Conservation (phyloP, 2,888 invertebrate genomes). For the Amblyjoppa proteus region DNA sequence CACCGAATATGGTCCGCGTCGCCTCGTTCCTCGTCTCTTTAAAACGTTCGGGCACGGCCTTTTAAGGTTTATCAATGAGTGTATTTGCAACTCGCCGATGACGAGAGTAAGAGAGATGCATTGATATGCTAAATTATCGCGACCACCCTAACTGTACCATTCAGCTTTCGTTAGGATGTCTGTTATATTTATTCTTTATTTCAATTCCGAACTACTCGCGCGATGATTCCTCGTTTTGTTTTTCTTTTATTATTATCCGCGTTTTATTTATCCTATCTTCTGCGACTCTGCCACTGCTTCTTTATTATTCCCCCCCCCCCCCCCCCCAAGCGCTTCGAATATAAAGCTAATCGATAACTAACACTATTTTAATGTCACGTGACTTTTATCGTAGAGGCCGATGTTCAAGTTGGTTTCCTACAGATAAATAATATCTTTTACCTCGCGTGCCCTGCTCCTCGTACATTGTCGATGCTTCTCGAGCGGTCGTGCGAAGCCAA, state of each 20-base stretch:
- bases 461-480: conserved; percentile 32
- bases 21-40: conserved; percentile 53
- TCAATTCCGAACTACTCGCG: neutral
- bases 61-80: conserved; percentile 64
- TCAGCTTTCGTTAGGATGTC: conserved; percentile 8
- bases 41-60: conserved; percentile 61
- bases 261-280: neutral
- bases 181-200: conserved; percentile 1
- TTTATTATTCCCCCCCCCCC: neutral
- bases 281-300: neutral
- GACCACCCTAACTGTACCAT: conserved; percentile 28
- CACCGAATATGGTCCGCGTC: conserved; percentile 61
- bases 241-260: too few relatives aligned
- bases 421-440: conserved; percentile 9
- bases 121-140: conserved; percentile 56
- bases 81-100: conserved; percentile 12
- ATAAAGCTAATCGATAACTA: neutral
- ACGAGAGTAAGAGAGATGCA: conserved; percentile 29
- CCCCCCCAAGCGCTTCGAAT: neutral
- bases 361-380: neutral
- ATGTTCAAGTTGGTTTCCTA: conserved; percentile 13
- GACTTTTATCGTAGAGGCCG: neutral
- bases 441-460: neutral
- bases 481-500: conserved; percentile 69
- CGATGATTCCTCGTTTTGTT: neutral